Percentiles rank a stretch among this genome's conserved stretches.
phyloP scores from a whole-genome alignment of 2,113 vertebrate genomes.

The Isurus oxyrinchus region DNA sequence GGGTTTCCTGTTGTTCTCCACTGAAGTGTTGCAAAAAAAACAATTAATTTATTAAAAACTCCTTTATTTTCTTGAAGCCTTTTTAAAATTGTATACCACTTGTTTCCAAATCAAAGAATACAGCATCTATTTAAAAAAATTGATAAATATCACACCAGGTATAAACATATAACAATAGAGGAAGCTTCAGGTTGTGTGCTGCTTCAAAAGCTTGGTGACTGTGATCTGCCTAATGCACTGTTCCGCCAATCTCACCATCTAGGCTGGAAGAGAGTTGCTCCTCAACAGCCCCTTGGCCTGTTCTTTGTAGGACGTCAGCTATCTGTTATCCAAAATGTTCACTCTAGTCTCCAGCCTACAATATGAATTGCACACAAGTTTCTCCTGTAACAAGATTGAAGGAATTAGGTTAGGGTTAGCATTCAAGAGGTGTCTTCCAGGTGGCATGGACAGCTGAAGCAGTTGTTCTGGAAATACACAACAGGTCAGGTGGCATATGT shows the following conservation, averaged over 20 bases:
- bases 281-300: neutral
- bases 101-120: neutral
- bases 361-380: neutral
- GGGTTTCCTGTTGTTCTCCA: neutral
- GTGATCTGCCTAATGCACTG: neutral
- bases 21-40: neutral
- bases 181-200: neutral
- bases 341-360: neutral
- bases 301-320: neutral
- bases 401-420: neutral
- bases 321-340: neutral
- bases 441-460: neutral
- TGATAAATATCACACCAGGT: neutral
- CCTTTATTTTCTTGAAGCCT: neutral
- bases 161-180: neutral
- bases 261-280: neutral
- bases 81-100: neutral
- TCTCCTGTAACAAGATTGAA: neutral
- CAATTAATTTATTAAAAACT: neutral
- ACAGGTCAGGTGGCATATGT: neutral
- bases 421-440: neutral
- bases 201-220: neutral
- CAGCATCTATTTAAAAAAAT: neutral
- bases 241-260: neutral
- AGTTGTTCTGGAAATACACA: neutral